Percentiles rank a stretch among this genome's conserved stretches.
phyloP scores from a whole-genome alignment of 2,113 vertebrate genomes.

The Silurus asotus region DNA sequence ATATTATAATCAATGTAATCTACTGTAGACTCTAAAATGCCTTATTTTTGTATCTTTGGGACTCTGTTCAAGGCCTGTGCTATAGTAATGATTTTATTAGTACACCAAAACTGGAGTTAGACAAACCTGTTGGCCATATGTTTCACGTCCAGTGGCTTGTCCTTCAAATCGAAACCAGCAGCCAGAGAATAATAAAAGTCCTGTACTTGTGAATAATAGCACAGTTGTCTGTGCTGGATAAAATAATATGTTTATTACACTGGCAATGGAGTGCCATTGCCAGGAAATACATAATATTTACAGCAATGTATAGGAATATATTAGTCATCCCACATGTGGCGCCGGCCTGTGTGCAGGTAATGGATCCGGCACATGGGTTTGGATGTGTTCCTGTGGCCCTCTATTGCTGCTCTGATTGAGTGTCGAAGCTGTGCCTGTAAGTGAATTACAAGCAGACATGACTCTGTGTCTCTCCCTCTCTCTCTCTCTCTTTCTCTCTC shows the following conservation, averaged over 20 bases:
- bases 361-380: slow-evolving; percentile 56
- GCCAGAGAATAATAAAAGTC: slow-evolving; percentile 45
- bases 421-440: slow-evolving; percentile 49
- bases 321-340: slow-evolving; percentile 58
- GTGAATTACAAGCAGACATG: slow-evolving; percentile 45
- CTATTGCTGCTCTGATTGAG: slow-evolving; percentile 49
- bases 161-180: slow-evolving; percentile 59
- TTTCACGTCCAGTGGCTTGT: slow-evolving; percentile 41
- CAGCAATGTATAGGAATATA: slow-evolving; percentile 59
- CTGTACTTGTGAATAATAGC: slow-evolving; percentile 55
- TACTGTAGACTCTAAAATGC: not conserved
- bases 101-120: slow-evolving; percentile 43
- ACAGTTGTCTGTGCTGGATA: slow-evolving; percentile 55
- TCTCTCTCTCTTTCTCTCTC: not conserved
- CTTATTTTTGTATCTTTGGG: not conserved
- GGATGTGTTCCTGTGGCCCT: slow-evolving; percentile 44
- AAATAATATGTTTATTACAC: slow-evolving; percentile 63
- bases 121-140: slow-evolving; percentile 61
- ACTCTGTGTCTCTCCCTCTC: not conserved
- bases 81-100: slow-evolving; percentile 59
- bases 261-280: slow-evolving; percentile 60
- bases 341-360: slow-evolving; percentile 55
- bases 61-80: slow-evolving; percentile 39
- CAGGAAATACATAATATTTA: slow-evolving; percentile 60
- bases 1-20: not conserved